Conservation (phyloP, 2,888 invertebrate genomes). For the Cantharis nigra region DNA sequence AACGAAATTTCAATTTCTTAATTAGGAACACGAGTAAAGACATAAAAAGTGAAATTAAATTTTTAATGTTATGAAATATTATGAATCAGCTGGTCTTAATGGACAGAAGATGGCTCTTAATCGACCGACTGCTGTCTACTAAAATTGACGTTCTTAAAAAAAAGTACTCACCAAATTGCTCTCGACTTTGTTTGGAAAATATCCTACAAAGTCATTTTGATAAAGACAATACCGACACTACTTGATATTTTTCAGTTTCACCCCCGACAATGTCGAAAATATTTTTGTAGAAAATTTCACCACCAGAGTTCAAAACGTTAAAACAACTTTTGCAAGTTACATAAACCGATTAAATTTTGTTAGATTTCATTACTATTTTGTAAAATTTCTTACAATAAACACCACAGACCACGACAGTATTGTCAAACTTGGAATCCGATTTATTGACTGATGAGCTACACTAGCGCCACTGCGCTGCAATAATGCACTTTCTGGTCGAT, state of each 20-base stretch:
- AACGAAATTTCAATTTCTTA: not conserved
- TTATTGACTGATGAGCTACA: conserved; percentile 51
- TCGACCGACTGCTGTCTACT: not conserved
- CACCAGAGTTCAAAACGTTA: not conserved
- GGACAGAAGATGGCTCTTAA: not conserved
- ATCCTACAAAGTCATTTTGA: not conserved
- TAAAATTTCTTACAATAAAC: conserved; percentile 9
- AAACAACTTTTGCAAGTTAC: not conserved
- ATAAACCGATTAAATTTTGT: not conserved
- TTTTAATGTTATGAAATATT: not conserved
- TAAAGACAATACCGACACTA: not conserved
- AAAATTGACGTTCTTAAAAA: not conserved
- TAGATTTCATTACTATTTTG: conserved; percentile 6
- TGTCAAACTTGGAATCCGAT: conserved; percentile 49
- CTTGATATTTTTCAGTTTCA: not conserved
- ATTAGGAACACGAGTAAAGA: not conserved
- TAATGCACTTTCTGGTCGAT: not conserved
- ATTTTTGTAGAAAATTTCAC: not conserved
- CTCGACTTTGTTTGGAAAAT: not conserved
- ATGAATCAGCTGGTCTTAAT: not conserved
- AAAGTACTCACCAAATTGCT: not conserved
- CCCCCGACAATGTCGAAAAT: not conserved
- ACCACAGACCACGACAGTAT: conserved; percentile 49
- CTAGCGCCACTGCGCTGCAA: conserved; percentile 37
- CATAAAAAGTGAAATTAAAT: not conserved